Evolutionary conservation across 2,113 vertebrate species (phyloP).

Genomic region (Mormyrus iriodes): DNA sequence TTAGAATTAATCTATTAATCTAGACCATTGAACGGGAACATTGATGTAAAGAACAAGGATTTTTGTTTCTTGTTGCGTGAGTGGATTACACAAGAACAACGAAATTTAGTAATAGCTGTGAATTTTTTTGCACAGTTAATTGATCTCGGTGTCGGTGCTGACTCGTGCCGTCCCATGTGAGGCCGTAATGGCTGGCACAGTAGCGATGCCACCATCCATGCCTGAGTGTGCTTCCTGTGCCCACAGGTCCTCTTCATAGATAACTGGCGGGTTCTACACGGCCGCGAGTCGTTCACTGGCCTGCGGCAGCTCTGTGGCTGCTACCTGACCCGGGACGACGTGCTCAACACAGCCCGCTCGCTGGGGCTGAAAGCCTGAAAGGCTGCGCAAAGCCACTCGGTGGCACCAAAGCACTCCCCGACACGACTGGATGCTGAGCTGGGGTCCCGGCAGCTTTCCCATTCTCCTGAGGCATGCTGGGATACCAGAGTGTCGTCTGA

Average conservation of each 20-base stretch:
- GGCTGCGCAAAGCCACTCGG: not conserved
- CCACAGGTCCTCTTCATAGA: constrained; percentile 80
- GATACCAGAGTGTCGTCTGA: not conserved
- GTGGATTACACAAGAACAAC: not conserved
- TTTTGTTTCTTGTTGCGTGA: not conserved
- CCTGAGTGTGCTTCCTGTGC: not conserved
- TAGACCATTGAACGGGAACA: not conserved
- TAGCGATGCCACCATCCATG: not conserved
- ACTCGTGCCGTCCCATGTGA: not conserved
- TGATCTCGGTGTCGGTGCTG: not conserved
- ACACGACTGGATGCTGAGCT: not conserved
- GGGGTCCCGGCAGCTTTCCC: not conserved
- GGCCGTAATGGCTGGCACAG: not conserved
- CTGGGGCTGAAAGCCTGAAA: constrained; percentile 74
- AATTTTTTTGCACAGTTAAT: not conserved
- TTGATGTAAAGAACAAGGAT: not conserved
- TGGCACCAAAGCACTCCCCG: not conserved
- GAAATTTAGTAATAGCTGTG: not conserved
- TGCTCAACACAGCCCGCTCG: constrained; percentile 73
- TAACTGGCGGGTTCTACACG: constrained; percentile 87
- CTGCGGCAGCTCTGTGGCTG: constrained; percentile 84
- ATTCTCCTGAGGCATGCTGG: not conserved
- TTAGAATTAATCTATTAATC: not conserved
- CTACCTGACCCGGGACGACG: constrained; percentile 82
- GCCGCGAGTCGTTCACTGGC: constrained; percentile 83